These are phyloP conservation scores for Fragum whitleyi DNA, from an alignment of 2,888 invertebrate genomes.

Conservation along the genomic window DNA sequence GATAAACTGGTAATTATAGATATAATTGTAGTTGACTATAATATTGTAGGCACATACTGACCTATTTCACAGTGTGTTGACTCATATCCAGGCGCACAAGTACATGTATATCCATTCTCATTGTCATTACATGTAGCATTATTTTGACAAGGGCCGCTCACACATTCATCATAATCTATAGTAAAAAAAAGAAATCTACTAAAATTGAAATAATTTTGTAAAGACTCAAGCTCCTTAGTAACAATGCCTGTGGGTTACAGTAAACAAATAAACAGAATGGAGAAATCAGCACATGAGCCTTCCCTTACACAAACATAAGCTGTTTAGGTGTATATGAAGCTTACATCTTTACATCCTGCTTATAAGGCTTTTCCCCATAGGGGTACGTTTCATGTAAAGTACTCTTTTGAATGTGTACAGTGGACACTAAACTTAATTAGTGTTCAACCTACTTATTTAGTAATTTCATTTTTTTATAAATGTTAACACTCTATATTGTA, in stretches of 20 bases:
- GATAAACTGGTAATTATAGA: no score
- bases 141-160: slow-evolving; percentile 11
- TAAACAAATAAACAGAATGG: background rate
- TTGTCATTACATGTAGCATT: background rate
- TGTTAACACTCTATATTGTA: no score
- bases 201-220: background rate
- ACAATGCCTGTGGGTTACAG: background rate
- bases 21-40: no score
- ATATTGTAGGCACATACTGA: no score
- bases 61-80: slow-evolving; percentile 1
- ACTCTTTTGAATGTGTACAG: no score
- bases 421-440: no score
- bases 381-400: no score
- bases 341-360: no score
- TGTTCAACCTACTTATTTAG: no score
- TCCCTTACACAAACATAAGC: background rate
- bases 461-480: no score
- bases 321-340: background rate
- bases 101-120: slow-evolving; percentile 9
- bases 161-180: slow-evolving; percentile 17
- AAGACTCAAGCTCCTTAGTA: background rate
- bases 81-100: slow-evolving; percentile 10
- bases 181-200: no score
- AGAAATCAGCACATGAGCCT: background rate
- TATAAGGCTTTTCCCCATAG: no score